Evolutionary conservation across 2,113 vertebrate species (phyloP).

Genomic region (Shinisaurus crocodilurus): DNA sequence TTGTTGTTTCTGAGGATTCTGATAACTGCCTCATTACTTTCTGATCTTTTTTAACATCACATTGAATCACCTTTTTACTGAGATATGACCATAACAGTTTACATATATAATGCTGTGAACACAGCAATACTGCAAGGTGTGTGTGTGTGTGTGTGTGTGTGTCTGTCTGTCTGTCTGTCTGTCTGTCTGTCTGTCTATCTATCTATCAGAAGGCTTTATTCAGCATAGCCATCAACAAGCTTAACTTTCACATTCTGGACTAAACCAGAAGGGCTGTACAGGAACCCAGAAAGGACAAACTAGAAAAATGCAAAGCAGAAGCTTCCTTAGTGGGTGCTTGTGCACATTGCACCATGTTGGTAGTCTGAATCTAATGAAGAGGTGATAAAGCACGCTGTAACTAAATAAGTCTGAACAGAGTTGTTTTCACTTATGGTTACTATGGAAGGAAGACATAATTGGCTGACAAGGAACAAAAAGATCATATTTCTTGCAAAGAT

Average conservation of each 20-base stretch:
- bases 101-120: neutral
- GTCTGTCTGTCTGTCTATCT: no score
- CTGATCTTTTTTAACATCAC: neutral
- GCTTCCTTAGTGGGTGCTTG: neutral
- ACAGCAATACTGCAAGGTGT: neutral
- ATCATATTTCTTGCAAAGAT: slow-evolving; percentile 24
- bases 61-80: slow-evolving; percentile 4
- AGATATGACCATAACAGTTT: slow-evolving; percentile 20
- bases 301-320: neutral
- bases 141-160: no score
- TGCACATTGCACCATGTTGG: neutral
- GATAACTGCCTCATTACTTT: neutral
- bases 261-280: neutral
- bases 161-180: no score
- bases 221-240: neutral
- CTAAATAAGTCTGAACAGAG: slow-evolving; percentile 37
- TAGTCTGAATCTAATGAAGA: slow-evolving; percentile 40
- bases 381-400: slow-evolving; percentile 22
- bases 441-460: slow-evolving; percentile 39
- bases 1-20: slow-evolving; percentile 28
- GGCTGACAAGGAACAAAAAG: slow-evolving; percentile 22
- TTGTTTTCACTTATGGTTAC: slow-evolving; percentile 36
- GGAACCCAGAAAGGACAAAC: neutral
- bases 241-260: neutral
- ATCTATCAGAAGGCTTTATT: neutral